Conservation (phyloP, 2,888 invertebrate genomes). For the Pilophorus perplexus region DNA sequence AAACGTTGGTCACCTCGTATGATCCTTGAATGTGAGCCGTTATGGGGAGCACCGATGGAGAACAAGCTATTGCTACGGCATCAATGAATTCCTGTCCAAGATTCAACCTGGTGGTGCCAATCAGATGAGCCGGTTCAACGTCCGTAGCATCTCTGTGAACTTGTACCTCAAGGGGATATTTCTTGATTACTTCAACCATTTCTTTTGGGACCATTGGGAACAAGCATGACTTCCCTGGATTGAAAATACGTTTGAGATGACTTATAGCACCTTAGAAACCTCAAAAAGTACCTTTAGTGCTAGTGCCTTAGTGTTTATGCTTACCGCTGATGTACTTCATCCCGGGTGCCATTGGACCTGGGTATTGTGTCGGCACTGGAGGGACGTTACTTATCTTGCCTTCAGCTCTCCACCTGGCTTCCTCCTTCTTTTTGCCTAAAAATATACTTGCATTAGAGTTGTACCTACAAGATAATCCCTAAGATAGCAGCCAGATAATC, state of each 20-base stretch:
- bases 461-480: too few species aligned
- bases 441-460: too few species aligned
- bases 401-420: conserved; percentile 3
- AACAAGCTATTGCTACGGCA: conserved; percentile 34
- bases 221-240: conserved; percentile 44
- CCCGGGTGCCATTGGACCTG: too few species aligned
- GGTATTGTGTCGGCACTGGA: too few species aligned
- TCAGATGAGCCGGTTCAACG: conserved; percentile 24
- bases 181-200: conserved; percentile 33
- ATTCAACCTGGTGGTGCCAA: conserved; percentile 35
- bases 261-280: too few species aligned
- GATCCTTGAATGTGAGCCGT: conserved; percentile 35
- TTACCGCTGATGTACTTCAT: too few species aligned
- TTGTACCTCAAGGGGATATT: conserved; percentile 33
- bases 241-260: too few species aligned
- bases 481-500: neutral
- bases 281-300: too few species aligned
- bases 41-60: conserved; percentile 39
- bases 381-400: too few species aligned
- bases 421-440: conserved; percentile 4
- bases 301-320: too few species aligned
- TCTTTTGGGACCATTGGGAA: conserved; percentile 42
- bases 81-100: conserved; percentile 41
- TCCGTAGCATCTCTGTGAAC: conserved; percentile 17
- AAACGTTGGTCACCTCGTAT: conserved; percentile 37